phyloP scores from a whole-genome alignment of 2,797 vertebrate species.

The Cirrhinus molitorella region DNA sequence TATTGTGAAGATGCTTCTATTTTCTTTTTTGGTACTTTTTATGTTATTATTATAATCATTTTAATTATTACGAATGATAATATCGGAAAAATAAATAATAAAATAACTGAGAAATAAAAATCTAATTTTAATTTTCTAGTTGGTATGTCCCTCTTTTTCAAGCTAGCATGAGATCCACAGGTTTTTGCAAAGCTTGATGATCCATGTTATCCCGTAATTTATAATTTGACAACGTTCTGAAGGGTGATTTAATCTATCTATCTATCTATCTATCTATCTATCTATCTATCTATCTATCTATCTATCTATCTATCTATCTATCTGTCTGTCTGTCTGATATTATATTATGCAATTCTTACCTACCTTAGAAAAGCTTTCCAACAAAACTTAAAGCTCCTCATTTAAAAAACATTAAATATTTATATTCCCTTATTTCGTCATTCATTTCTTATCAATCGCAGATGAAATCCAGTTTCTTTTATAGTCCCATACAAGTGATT shows the following conservation, averaged over 20 bases:
- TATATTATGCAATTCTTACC: not conserved
- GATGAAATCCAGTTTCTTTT: not conserved
- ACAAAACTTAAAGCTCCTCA: no score
- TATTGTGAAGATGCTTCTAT: not conserved
- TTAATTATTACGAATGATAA: not conserved
- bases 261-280: not conserved
- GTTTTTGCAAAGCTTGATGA: not conserved
- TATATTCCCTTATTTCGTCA: not conserved
- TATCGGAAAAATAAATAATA: not conserved
- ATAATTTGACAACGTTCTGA: not conserved
- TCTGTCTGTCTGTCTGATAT: not conserved
- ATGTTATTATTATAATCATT: not conserved
- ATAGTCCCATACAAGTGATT: not conserved
- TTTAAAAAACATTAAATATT: not conserved
- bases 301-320: constrained; percentile 17
- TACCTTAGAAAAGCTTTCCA: not conserved
- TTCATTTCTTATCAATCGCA: not conserved
- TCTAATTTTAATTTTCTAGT: not conserved
- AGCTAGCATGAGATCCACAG: not conserved
- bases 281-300: constrained; percentile 28
- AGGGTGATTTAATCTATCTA: not conserved
- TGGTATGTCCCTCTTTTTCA: not conserved
- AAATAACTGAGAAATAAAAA: not conserved
- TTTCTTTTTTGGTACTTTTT: not conserved
- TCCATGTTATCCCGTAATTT: not conserved